Evolutionary conservation across 2,797 vertebrate species (phyloP).

Genomic region (Pseudopleuronectes americanus): DNA sequence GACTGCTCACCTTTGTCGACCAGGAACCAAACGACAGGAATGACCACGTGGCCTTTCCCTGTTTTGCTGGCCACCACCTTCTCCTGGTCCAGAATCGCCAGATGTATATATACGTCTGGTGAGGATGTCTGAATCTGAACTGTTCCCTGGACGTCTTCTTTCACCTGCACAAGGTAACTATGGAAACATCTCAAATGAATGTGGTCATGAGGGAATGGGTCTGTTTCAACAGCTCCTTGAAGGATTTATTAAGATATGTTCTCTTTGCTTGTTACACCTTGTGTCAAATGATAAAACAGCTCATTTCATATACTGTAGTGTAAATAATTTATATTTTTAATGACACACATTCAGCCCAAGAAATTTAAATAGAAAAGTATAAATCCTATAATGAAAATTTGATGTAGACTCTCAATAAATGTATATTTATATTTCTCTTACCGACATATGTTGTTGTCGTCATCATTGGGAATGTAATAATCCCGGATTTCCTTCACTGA

Average conservation of each 20-base stretch:
- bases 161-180: constrained; percentile 85
- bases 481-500: constrained; percentile 86
- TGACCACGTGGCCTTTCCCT: constrained; percentile 87
- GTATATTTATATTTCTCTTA: constrained; percentile 44
- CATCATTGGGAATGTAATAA: constrained; percentile 90
- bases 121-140: constrained; percentile 89
- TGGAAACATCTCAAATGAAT: constrained; percentile 15
- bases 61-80: constrained; percentile 74
- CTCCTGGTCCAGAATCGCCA: constrained; percentile 89
- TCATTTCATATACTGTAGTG: too few species aligned
- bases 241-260: neutral
- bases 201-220: neutral
- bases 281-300: neutral
- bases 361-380: neutral
- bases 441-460: constrained; percentile 89
- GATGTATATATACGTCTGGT: constrained; percentile 83
- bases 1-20: constrained; percentile 66
- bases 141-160: constrained; percentile 79
- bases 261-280: neutral
- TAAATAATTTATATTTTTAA: neutral
- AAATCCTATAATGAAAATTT: neutral
- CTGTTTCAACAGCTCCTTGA: too few species aligned
- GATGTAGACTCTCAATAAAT: neutral
- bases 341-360: neutral
- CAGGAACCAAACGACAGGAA: constrained; percentile 88